Percentiles rank a stretch among this genome's conserved stretches.
These are phyloP conservation scores for Plectropomus leopardus DNA, from an alignment of 2,113 vertebrate genomes.

Conservation along the genomic window DNA sequence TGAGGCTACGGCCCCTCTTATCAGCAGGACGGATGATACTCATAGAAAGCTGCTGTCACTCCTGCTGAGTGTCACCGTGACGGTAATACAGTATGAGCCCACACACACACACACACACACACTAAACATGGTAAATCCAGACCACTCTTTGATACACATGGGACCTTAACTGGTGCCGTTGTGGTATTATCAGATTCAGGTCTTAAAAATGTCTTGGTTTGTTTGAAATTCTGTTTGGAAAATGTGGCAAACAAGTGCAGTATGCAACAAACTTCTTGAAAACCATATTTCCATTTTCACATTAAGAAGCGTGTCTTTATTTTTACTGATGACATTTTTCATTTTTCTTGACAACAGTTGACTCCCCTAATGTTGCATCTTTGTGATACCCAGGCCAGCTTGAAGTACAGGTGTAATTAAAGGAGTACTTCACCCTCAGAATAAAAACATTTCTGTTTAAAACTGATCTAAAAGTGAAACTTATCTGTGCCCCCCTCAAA, in stretches of 20 bases:
- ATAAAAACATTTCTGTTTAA: no score
- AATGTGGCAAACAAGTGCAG: neutral
- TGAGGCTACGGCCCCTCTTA: slow-evolving; percentile 48
- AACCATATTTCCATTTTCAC: neutral
- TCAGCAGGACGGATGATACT: slow-evolving; percentile 63
- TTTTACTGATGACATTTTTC: no score
- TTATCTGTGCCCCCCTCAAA: no score
- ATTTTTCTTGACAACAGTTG: no score
- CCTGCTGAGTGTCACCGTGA: slow-evolving; percentile 57
- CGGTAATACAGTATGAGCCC: slow-evolving; percentile 28
- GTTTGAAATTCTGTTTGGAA: neutral
- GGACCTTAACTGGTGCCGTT: neutral
- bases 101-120: slow-evolving; percentile 13
- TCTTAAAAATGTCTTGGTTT: neutral
- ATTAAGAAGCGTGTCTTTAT: neutral
- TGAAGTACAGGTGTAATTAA: no score
- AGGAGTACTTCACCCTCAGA: no score
- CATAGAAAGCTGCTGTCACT: slow-evolving; percentile 72
- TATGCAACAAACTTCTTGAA: neutral
- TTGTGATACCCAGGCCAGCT: no score
- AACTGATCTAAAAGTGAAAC: no score
- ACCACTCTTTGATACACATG: slow-evolving; percentile 25
- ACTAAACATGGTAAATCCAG: slow-evolving; percentile 4
- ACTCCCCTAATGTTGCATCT: no score
- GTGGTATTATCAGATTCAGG: neutral